Evolutionary conservation across 2,113 vertebrate genomes (phyloP).

Genomic region (Channa argus): DNA sequence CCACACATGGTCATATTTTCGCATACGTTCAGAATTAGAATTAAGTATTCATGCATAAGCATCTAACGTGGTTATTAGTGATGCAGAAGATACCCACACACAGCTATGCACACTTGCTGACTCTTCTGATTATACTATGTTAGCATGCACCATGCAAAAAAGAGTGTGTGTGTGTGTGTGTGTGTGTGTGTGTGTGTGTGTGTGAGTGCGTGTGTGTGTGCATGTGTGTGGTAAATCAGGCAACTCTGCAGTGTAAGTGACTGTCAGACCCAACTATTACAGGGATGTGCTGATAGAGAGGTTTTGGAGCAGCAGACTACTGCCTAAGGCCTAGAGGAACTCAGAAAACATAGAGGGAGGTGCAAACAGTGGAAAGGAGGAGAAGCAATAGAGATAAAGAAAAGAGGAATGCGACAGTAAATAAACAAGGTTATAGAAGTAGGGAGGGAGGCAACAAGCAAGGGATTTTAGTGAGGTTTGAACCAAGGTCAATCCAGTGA

Average conservation of each 20-base stretch:
- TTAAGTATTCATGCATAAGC: conserved; percentile 26
- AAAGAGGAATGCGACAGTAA: conserved; percentile 77
- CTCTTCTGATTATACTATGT: conserved; percentile 42
- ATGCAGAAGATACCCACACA: conserved; percentile 50
- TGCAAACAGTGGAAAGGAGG: conserved; percentile 56
- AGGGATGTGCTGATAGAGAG: conserved; percentile 81
- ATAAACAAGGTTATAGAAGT: conserved; percentile 77
- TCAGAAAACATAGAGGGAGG: conserved; percentile 32
- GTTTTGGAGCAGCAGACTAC: conserved; percentile 75
- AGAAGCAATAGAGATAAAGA: conserved; percentile 73
- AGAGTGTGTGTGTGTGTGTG: background rate
- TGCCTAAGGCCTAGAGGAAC: conserved; percentile 72
- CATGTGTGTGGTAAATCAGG: conserved; percentile 63
- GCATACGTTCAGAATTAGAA: conserved; percentile 48
- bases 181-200: conserved; percentile 29
- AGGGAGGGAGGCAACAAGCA: conserved; percentile 42
- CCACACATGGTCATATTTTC: background rate
- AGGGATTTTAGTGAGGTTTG: conserved; percentile 70
- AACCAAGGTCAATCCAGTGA: conserved; percentile 77
- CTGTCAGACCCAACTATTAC: conserved; percentile 72
- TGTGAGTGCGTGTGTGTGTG: conserved; percentile 24
- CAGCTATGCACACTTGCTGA: conserved; percentile 30
- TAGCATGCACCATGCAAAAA: conserved; percentile 7
- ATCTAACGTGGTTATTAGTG: conserved; percentile 57
- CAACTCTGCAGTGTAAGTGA: conserved; percentile 72